Evolutionary conservation across 1,140 invertebrate species (phyloP).

Genomic region (Doryteuthis pealeii): DNA sequence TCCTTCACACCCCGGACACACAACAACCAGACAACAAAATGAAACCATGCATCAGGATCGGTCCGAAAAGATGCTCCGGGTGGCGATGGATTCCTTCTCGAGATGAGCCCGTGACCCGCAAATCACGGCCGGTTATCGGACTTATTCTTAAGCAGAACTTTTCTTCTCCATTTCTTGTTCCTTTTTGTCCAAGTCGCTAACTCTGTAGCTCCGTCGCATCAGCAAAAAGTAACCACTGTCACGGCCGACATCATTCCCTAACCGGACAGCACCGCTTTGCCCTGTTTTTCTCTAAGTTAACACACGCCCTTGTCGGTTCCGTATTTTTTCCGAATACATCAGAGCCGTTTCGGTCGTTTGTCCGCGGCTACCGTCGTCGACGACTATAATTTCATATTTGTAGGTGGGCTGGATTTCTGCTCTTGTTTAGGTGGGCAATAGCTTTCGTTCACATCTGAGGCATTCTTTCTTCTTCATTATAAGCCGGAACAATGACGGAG

Average conservation of each 20-base stretch:
- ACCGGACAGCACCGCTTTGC: constrained; percentile 92
- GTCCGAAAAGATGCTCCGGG: constrained; percentile 84
- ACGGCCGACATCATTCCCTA: constrained; percentile 90
- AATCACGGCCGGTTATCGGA: constrained; percentile 66
- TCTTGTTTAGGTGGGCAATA: constrained; percentile 76
- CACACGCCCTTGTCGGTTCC: constrained; percentile 79
- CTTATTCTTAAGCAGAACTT: constrained; percentile 27
- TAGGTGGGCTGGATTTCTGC: constrained; percentile 66
- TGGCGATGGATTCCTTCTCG: constrained; percentile 84
- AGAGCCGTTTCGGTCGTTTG: constrained; percentile 75
- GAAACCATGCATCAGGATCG: constrained; percentile 97
- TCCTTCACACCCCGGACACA: constrained; percentile 85
- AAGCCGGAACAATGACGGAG: constrained; percentile 93
- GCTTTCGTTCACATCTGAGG: constrained; percentile 91
- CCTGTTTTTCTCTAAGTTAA: constrained; percentile 84
- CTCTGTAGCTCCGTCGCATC: constrained; percentile 99
- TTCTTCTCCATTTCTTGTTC: constrained; percentile 69
- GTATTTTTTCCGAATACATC: constrained; percentile 74
- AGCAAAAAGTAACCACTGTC: constrained; percentile 89
- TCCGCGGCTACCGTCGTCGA: constrained; percentile 94
- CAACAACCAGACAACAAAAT: constrained; percentile 91
- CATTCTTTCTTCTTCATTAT: constrained; percentile 91
- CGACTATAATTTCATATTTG: constrained; percentile 92
- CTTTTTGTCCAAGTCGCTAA: constrained; percentile 86
- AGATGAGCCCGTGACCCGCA: constrained; percentile 81